Conservation (phyloP, 2,888 invertebrate genomes). For the Pyrgus malvae region DNA sequence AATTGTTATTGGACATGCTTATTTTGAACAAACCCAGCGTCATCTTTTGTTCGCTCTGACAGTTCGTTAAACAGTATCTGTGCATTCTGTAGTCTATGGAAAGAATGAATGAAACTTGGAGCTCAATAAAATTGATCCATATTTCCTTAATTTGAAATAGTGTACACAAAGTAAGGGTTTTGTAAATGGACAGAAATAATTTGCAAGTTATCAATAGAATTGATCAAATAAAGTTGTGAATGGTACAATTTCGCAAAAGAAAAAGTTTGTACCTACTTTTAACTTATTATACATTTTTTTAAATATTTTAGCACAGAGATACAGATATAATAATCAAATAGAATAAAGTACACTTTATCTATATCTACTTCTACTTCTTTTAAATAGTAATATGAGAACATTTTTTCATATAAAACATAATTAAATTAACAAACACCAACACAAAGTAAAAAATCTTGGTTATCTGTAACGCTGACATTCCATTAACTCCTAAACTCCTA, state of each 20-base stretch:
- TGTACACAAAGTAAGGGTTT: background rate
- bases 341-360: too few species aligned
- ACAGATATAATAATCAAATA: too few species aligned
- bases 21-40: slow-evolving; percentile 49
- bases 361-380: too few species aligned
- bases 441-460: background rate
- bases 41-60: slow-evolving; percentile 60
- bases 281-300: too few species aligned
- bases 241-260: too few species aligned
- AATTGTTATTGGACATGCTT: slow-evolving; percentile 63
- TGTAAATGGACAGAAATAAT: background rate
- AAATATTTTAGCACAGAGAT: too few species aligned
- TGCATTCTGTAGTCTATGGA: slow-evolving; percentile 28
- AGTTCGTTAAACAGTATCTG: slow-evolving; percentile 57
- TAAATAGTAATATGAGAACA: too few species aligned
- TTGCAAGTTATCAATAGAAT: background rate
- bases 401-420: too few species aligned
- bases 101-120: slow-evolving; percentile 43
- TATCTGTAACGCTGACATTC: background rate
- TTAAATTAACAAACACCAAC: too few species aligned
- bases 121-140: slow-evolving; percentile 58
- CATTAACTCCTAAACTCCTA: background rate
- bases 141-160: slow-evolving; percentile 44
- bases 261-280: too few species aligned
- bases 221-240: background rate